phyloP scores from a whole-genome alignment of 2,113 vertebrate genomes.

The Murina feae region DNA sequence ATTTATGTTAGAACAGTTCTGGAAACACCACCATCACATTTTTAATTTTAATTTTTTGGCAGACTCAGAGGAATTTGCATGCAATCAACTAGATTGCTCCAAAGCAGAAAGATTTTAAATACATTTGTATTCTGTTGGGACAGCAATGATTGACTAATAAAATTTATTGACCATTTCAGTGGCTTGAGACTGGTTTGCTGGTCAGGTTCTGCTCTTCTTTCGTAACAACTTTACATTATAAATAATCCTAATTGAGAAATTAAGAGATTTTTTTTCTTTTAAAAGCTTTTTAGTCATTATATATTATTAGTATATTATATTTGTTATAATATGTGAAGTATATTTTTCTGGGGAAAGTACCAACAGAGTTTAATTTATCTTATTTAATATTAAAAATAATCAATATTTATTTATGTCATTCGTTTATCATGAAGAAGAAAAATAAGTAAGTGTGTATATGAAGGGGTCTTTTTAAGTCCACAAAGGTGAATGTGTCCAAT shows the following conservation, averaged over 20 bases:
- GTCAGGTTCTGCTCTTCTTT: not conserved
- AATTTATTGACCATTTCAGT: not conserved
- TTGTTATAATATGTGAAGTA: slow-evolving; percentile 19
- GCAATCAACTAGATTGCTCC: not conserved
- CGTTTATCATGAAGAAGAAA: not conserved
- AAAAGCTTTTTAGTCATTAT: not conserved
- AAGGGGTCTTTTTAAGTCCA: not conserved
- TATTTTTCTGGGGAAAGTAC: not conserved
- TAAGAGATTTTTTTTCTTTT: not conserved
- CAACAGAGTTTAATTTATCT: not conserved
- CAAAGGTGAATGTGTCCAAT: not conserved
- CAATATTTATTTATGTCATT: not conserved
- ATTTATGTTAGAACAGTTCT: not conserved
- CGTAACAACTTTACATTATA: not conserved
- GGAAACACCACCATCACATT: not conserved
- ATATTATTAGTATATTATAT: not conserved
- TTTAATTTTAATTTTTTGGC: not conserved
- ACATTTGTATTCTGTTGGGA: not conserved
- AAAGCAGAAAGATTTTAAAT: not conserved
- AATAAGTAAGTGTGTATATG: not conserved
- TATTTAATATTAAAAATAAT: not conserved
- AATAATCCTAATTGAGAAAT: not conserved
- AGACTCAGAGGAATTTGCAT: not conserved
- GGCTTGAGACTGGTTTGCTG: not conserved
- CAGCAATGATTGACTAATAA: not conserved